phyloP scores from a whole-genome alignment of 2,888 invertebrate genomes.

The Mythimna vitellina region DNA sequence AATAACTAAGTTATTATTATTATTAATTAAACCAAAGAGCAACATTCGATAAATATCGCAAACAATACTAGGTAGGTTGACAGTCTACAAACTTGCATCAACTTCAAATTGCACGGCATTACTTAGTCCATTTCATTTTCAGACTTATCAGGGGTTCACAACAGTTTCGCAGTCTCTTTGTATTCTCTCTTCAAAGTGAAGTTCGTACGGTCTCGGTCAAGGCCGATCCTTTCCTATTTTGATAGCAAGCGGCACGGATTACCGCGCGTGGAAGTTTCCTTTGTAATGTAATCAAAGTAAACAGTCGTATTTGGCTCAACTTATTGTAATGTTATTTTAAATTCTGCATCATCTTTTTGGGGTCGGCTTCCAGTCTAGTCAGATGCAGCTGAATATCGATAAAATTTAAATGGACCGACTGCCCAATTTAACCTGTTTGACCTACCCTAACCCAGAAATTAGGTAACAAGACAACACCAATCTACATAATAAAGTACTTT shows the following conservation, averaged over 20 bases:
- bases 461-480: background rate
- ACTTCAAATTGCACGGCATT: constrained; percentile 14
- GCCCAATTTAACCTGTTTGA: background rate
- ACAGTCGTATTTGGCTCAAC: constrained; percentile 6
- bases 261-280: constrained; percentile 27
- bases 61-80: background rate
- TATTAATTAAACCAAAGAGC: background rate
- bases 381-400: no score
- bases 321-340: constrained; percentile 4
- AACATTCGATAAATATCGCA: background rate
- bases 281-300: constrained; percentile 48
- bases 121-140: constrained; percentile 7
- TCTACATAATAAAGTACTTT: no score
- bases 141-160: background rate
- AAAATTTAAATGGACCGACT: background rate
- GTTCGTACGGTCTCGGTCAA: constrained; percentile 45
- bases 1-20: background rate
- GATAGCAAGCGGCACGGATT: constrained; percentile 17
- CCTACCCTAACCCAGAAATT: background rate
- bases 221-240: constrained; percentile 48
- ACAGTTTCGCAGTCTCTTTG: constrained; percentile 31
- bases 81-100: background rate
- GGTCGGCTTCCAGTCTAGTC: background rate
- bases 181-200: constrained; percentile 27
- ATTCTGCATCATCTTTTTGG: background rate